Percentiles rank a stretch among this genome's conserved stretches.
Conservation (phyloP, 2,113 vertebrate species). For the Eidolon helvum region DNA sequence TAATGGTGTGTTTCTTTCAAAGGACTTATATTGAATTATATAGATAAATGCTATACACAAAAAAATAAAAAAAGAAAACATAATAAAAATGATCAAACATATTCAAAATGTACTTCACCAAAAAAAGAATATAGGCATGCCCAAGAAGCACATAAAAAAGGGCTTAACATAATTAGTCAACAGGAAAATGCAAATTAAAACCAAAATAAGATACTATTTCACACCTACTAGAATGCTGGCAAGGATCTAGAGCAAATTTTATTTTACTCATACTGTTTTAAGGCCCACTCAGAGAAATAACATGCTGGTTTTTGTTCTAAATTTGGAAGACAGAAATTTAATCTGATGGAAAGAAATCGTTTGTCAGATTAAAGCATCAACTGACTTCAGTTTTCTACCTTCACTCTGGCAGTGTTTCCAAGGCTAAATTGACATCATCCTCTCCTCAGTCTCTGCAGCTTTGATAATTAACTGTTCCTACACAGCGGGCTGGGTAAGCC, state of each 20-base stretch:
- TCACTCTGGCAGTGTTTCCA: background rate
- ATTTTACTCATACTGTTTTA: conserved; percentile 29
- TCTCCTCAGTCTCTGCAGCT: background rate
- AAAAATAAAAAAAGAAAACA: background rate
- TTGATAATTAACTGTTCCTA: background rate
- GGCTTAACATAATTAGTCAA: conserved; percentile 7
- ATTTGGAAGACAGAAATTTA: conserved; percentile 50
- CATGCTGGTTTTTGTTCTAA: conserved; percentile 51
- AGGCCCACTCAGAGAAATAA: conserved; percentile 36
- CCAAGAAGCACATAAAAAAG: background rate
- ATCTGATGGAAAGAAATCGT: conserved; percentile 54
- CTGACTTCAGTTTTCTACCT: background rate
- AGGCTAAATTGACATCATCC: background rate
- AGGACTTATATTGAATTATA: background rate
- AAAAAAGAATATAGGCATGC: background rate
- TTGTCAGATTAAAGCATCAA: conserved; percentile 36
- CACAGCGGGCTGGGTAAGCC: background rate
- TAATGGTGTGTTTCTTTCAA: background rate
- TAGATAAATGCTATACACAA: background rate
- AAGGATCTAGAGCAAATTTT: background rate
- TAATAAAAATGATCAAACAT: background rate
- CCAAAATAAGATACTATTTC: conserved; percentile 39
- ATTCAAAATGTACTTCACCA: background rate
- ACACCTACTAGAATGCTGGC: conserved; percentile 55
- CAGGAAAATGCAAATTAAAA: conserved; percentile 61